Conservation (phyloP, 1,140 invertebrate species). For the Drosophila neocordata region DNA sequence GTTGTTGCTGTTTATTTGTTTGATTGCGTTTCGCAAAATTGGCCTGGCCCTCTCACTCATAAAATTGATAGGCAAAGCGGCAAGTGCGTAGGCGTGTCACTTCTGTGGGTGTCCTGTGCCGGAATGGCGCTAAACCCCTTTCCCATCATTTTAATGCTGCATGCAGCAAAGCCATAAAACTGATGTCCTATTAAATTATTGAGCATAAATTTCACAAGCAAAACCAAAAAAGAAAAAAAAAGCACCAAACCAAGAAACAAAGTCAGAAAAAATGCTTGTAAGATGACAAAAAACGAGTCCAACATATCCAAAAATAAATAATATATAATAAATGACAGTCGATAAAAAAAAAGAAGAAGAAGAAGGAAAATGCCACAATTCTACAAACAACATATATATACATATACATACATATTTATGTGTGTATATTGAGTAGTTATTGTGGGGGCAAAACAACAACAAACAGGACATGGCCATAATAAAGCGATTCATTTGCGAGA, state of each 20-base stretch:
- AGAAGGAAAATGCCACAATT: conserved; percentile 35
- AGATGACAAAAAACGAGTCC: conserved; percentile 48
- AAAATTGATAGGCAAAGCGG: conserved; percentile 56
- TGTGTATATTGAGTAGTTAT: not conserved
- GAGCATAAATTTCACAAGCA: conserved; percentile 61
- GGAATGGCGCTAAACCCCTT: not conserved
- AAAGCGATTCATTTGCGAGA: conserved; percentile 69
- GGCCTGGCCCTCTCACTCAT: conserved; percentile 52
- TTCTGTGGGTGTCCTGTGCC: not conserved
- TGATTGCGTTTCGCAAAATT: conserved; percentile 62
- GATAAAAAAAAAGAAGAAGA: conserved; percentile 45
- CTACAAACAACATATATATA: conserved; percentile 29
- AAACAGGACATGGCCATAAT: conserved; percentile 52
- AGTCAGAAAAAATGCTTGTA: conserved; percentile 29
- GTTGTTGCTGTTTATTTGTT: conserved; percentile 56
- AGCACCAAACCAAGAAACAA: conserved; percentile 32
- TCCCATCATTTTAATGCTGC: conserved; percentile 36
- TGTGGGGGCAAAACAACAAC: conserved; percentile 24
- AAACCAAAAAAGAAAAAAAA: conserved; percentile 22
- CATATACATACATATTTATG: not conserved
- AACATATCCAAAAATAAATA: conserved; percentile 70
- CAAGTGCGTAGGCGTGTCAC: conserved; percentile 47
- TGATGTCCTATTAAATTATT: conserved; percentile 70
- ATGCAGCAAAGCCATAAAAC: conserved; percentile 65
- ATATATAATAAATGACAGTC: conserved; percentile 56